Percentiles rank a stretch among this genome's conserved stretches.
These are phyloP conservation scores for Isurus oxyrinchus DNA, from an alignment of 2,113 vertebrate species.

Conservation along the genomic window DNA sequence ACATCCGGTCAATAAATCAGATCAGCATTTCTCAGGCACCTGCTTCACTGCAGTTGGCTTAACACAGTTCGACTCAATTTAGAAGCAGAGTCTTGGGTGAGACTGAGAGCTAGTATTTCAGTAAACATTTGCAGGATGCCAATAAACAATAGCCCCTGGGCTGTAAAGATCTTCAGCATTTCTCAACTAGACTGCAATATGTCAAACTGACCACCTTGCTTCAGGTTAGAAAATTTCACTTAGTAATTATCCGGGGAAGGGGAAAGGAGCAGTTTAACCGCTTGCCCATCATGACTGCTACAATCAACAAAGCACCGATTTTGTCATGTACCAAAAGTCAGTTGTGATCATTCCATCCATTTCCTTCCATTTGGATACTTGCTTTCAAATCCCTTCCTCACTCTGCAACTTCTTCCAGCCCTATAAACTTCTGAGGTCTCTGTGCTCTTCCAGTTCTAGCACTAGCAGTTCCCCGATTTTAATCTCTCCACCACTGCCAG, in stretches of 20 bases:
- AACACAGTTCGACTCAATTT: background rate
- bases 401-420: background rate
- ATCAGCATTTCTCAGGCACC: conserved; percentile 6
- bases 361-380: background rate
- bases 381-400: background rate
- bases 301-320: background rate
- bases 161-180: background rate
- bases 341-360: background rate
- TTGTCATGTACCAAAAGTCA: background rate
- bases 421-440: background rate
- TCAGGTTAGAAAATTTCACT: background rate
- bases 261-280: background rate
- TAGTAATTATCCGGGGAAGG: background rate
- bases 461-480: no score
- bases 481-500: no score
- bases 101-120: background rate
- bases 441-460: background rate
- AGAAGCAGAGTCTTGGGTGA: background rate
- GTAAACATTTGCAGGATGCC: background rate
- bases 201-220: background rate
- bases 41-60: background rate
- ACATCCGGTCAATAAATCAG: conserved; percentile 22
- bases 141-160: background rate
- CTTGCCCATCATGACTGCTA: background rate
- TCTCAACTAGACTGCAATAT: no score